Base-by-base conservation (phyloP, 64 coral and sea anemone species). In the Montipora sp. region DNA sequence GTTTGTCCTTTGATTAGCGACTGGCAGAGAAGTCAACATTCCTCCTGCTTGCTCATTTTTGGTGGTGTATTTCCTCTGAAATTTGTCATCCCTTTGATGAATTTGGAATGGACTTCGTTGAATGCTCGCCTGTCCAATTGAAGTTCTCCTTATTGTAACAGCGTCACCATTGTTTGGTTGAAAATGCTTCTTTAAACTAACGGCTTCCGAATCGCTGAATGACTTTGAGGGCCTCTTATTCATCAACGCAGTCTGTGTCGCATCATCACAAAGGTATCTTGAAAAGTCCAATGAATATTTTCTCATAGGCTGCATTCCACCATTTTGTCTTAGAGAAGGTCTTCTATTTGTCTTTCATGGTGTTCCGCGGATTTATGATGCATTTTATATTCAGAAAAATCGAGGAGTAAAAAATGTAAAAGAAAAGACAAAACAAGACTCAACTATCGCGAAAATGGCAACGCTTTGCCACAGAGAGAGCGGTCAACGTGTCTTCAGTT, bases 221-320 rank as follows among this genome's bases (percentile, higher is more conserved):
- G 82, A 72, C 51, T 50, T 85, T 2, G 82, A 85, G 3, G 61
- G 82, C 7, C 82, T 72, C 50, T 50, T 85, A 3, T 19, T 44
- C 6, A 48, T 50, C 47, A 50, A 20, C 11, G 63, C 58, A 5
- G 9, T 45, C 12, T 20, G 16, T 21, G 16, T 70, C 47, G 82
- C 13, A 20, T 8, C 46, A 9, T 3, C 19, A 71, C 65, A 85
- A 22, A 85, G 63, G 65, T 85, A 45, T 71, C 82, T 48, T 49
- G 82, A 85, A 85, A 48, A 85, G n/a, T 85, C 82, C 45, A 85
- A 71, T 11, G 82, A 85, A 49, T 18, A 15, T 72, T 18, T 71
- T 46, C 27, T 85, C 14, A 18, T 78, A 15, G 44, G 75, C 18
- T 78, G 75, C 48, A 51, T 5, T 3, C 46, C 12, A 13, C 47